These are phyloP conservation scores for Agrypnus murinus DNA, from an alignment of 2,888 invertebrate species.

Conservation along the genomic window DNA sequence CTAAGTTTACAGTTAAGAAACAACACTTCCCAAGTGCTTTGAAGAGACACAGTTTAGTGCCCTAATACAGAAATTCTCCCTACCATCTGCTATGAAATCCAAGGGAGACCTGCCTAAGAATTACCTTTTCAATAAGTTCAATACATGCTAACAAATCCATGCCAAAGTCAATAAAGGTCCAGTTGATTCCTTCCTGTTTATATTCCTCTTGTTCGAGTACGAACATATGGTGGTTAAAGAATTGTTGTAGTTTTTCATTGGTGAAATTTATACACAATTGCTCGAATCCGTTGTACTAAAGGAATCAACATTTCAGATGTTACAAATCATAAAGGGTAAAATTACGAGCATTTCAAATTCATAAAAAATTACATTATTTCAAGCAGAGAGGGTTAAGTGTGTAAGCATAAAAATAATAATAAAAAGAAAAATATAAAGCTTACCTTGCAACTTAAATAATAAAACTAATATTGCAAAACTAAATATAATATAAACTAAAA, in stretches of 20 bases:
- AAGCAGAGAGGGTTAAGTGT: background rate
- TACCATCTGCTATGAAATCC: conserved; percentile 11
- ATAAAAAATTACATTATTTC: no score
- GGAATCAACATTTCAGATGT: conserved; percentile 58
- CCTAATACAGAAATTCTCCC: no score
- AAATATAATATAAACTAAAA: background rate
- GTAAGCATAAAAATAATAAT: conserved; percentile 57
- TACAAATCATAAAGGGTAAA: no score
- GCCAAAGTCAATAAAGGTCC: conserved; percentile 98
- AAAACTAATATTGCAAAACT: no score
- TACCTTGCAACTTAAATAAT: no score
- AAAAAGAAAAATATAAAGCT: background rate
- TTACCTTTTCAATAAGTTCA: conserved; percentile 96
- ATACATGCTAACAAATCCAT: conserved; percentile 97
- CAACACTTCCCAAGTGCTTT: no score
- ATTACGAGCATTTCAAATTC: no score
- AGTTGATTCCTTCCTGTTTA: conserved; percentile 94
- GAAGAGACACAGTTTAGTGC: no score
- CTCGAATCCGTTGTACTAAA: conserved; percentile 95
- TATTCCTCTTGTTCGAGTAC: conserved; percentile 98
- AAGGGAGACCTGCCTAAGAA: conserved; percentile 2
- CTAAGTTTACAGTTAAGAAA: no score
- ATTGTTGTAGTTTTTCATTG: conserved; percentile 97
- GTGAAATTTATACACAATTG: conserved; percentile 99
- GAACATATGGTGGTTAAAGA: conserved; percentile 99